A percentile compares a stretch with the other conserved stretches of the same genome.
phyloP scores from a whole-genome alignment of 2,797 vertebrate genomes.

The Sebastes iracundus region DNA sequence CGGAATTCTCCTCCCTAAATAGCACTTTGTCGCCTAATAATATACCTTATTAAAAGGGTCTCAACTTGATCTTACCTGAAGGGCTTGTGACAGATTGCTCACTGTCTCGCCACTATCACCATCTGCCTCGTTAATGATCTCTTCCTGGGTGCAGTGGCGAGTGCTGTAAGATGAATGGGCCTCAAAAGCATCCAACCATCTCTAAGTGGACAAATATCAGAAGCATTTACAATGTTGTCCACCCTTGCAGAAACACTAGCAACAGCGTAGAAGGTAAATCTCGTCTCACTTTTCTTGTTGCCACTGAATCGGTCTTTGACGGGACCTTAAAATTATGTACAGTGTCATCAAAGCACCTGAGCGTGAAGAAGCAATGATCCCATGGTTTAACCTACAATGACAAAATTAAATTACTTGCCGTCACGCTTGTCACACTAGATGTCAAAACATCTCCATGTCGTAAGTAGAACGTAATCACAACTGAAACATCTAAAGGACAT shows the following conservation, averaged over 20 bases:
- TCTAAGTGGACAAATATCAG: constrained; percentile 72
- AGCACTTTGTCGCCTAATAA: neutral
- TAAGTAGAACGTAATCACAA: neutral
- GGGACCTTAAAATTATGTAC: constrained; percentile 89
- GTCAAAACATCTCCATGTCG: neutral
- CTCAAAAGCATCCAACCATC: constrained; percentile 90
- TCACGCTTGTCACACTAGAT: neutral
- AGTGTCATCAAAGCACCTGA: constrained; percentile 90
- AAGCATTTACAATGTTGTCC: neutral
- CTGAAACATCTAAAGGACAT: neutral
- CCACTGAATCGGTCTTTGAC: constrained; percentile 78
- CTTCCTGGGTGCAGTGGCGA: constrained; percentile 82
- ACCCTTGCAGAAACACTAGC: neutral
- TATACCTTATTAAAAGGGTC: neutral
- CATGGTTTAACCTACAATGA: constrained; percentile 86
- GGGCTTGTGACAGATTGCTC: constrained; percentile 80
- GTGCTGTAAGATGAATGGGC: constrained; percentile 90
- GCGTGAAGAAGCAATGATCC: constrained; percentile 89
- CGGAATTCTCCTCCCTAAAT: neutral
- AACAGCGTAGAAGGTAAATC: neutral
- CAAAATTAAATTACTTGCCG: neutral
- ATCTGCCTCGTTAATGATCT: constrained; percentile 73
- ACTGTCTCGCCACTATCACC: constrained; percentile 71
- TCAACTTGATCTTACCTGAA: constrained; percentile 79
- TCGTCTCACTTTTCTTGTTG: constrained; percentile 88